phyloP scores from a whole-genome alignment of 2,888 invertebrate genomes.

The Rhingia rostrata region DNA sequence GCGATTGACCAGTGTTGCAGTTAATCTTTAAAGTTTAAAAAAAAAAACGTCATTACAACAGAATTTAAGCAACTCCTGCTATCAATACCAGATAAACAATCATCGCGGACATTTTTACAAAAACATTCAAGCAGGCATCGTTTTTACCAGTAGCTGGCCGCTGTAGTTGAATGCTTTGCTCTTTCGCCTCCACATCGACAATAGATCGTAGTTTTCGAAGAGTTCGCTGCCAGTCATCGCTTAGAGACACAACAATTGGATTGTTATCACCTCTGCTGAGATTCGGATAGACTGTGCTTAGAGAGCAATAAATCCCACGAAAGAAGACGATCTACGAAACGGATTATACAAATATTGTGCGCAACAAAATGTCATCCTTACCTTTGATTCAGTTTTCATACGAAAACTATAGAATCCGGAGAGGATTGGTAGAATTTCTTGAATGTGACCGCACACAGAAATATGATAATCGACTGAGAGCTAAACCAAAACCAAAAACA shows the following conservation, averaged over 20 bases:
- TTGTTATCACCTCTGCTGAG: constrained; percentile 76
- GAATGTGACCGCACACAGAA: constrained; percentile 77
- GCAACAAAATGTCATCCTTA: constrained; percentile 20
- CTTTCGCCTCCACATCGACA: constrained; percentile 79
- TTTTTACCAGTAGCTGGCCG: constrained; percentile 73
- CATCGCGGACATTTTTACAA: constrained; percentile 78
- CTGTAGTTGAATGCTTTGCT: constrained; percentile 75
- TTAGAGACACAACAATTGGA: constrained; percentile 76
- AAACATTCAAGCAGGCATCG: constrained; percentile 76
- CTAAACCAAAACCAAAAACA: constrained; percentile 66
- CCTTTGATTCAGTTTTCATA: constrained; percentile 78
- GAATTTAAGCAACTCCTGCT: neutral
- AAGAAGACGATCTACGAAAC: constrained; percentile 77
- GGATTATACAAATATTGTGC: neutral
- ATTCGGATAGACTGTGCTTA: constrained; percentile 79
- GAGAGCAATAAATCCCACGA: constrained; percentile 76
- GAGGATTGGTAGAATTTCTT: constrained; percentile 78
- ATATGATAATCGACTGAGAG: constrained; percentile 79
- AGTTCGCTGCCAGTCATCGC: constrained; percentile 77
- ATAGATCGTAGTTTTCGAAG: constrained; percentile 78
- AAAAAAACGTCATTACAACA: neutral
- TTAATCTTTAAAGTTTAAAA: constrained; percentile 74
- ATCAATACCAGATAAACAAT: constrained; percentile 78
- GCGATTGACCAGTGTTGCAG: constrained; percentile 76
- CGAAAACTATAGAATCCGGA: constrained; percentile 78